These are phyloP conservation scores for Ibycter americanus DNA, from an alignment of 2,797 vertebrate genomes.

Conservation along the genomic window DNA sequence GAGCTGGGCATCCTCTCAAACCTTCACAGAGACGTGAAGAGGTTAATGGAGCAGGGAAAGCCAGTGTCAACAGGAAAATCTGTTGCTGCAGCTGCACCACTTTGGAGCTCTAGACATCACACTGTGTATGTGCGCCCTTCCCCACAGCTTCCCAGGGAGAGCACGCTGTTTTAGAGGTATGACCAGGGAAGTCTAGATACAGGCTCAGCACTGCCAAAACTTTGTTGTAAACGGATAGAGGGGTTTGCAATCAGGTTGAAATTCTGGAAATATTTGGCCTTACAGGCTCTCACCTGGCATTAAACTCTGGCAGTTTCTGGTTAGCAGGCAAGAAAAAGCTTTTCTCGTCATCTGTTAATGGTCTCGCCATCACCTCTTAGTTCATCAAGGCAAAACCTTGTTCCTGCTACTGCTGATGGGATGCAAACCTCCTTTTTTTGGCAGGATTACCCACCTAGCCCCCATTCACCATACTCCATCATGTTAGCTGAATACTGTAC, in stretches of 20 bases:
- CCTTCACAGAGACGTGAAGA: neutral
- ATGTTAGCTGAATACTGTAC: neutral
- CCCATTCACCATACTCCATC: neutral
- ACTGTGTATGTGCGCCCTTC: neutral
- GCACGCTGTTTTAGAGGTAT: neutral
- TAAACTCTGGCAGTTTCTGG: neutral
- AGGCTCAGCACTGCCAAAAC: neutral
- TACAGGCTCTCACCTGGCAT: neutral
- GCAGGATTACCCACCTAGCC: neutral
- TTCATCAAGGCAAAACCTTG: neutral
- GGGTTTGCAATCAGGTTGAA: neutral
- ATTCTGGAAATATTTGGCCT: neutral
- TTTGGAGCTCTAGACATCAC: neutral
- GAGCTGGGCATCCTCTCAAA: neutral
- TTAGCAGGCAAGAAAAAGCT: neutral
- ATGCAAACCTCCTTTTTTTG: neutral
- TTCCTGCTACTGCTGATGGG: neutral
- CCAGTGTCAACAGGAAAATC: neutral
- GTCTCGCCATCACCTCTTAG: neutral
- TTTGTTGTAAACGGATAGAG: neutral
- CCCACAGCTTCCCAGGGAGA: neutral
- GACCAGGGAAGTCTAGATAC: rapidly evolving
- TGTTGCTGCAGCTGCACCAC: neutral
- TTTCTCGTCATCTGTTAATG: neutral
- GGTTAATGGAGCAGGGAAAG: neutral